Evolutionary conservation across 2,888 invertebrate species (phyloP).

Genomic region (Rhorus exstirpatorius): DNA sequence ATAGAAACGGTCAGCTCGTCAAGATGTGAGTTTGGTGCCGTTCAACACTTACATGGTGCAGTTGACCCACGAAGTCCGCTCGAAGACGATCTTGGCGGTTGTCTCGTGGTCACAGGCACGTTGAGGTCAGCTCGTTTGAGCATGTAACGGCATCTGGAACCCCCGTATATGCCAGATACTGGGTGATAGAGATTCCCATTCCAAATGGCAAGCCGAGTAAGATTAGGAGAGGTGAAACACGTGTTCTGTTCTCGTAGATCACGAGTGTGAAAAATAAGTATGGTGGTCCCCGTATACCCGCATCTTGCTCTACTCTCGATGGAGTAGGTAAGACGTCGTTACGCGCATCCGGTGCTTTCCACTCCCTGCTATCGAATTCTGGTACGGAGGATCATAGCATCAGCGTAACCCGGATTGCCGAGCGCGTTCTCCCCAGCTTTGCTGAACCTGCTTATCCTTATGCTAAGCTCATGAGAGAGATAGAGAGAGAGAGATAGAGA

Average conservation of each 20-base stretch:
- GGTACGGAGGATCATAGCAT: constrained; percentile 60
- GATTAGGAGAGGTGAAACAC: constrained; percentile 85
- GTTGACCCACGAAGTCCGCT: constrained; percentile 55
- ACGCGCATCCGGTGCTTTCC: constrained; percentile 82
- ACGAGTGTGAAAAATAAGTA: constrained; percentile 81
- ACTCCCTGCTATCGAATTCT: constrained; percentile 69
- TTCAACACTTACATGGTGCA: constrained; percentile 45
- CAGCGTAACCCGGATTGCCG: constrained; percentile 59
- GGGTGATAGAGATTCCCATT: constrained; percentile 51
- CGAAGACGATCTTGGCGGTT: constrained; percentile 54
- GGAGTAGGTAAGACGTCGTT: constrained; percentile 86
- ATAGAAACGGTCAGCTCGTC: constrained; percentile 25
- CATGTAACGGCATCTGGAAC: constrained; percentile 83
- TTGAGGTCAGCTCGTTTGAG: constrained; percentile 77
- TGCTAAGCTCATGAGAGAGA: constrained; percentile 41
- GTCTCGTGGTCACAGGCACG: constrained; percentile 72
- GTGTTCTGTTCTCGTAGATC: constrained; percentile 82
- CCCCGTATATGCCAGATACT: constrained; percentile 72
- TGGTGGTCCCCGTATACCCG: constrained; percentile 60
- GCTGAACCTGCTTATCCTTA: constrained; percentile 62
- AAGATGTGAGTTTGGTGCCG: constrained; percentile 34
- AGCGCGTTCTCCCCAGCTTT: constrained; percentile 39
- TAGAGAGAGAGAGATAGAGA: not conserved
- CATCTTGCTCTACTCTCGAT: constrained; percentile 73
- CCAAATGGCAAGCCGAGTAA: constrained; percentile 75